These are phyloP conservation scores for Tachina grossa DNA, from an alignment of 2,888 invertebrate genomes.

Conservation along the genomic window DNA sequence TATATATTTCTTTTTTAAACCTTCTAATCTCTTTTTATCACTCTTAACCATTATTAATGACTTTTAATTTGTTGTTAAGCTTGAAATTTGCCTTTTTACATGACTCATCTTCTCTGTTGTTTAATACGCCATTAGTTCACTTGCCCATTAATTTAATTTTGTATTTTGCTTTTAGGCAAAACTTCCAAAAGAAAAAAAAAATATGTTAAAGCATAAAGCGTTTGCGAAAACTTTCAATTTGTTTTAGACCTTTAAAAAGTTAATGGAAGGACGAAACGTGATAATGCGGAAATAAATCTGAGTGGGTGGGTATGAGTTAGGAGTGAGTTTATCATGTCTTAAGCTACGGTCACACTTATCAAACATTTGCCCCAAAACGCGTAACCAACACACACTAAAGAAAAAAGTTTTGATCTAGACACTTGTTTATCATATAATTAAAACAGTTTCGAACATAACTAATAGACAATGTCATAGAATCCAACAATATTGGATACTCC, in stretches of 20 bases:
- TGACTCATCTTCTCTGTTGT: neutral
- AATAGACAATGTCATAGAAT: too few species aligned
- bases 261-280: neutral
- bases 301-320: neutral
- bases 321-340: neutral
- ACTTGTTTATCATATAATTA: too few species aligned
- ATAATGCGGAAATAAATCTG: neutral
- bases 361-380: too few species aligned
- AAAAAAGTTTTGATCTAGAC: too few species aligned
- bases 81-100: neutral
- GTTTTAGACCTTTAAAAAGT: constrained; percentile 16
- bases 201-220: neutral
- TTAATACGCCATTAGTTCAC: neutral
- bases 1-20: neutral
- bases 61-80: constrained; percentile 16
- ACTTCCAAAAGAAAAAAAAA: constrained; percentile 16
- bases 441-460: too few species aligned
- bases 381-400: too few species aligned
- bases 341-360: too few species aligned
- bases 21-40: neutral
- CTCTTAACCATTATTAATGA: constrained; percentile 12
- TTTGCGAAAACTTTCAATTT: neutral
- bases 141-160: constrained; percentile 23
- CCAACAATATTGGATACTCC: too few species aligned
- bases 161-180: neutral